Evolutionary conservation across 1,140 invertebrate species (phyloP).

Genomic region (Pentalonia nigronervosa): DNA sequence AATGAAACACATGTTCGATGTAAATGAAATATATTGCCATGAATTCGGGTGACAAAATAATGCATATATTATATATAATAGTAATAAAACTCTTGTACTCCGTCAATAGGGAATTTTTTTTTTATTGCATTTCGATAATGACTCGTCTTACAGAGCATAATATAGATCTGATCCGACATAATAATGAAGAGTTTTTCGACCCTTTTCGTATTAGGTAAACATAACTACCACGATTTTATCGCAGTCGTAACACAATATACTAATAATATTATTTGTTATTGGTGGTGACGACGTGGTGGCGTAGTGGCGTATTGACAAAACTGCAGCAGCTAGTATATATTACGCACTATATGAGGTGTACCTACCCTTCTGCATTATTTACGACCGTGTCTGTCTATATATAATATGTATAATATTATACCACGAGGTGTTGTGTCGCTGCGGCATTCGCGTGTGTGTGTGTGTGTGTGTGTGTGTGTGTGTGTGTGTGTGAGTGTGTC

Average conservation of each 20-base stretch:
- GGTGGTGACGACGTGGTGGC: neutral
- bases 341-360: neutral
- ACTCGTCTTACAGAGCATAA: neutral
- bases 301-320: neutral
- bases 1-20: neutral
- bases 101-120: neutral
- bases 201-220: neutral
- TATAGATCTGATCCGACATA: neutral
- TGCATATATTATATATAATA: neutral
- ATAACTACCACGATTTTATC: constrained; percentile 1
- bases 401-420: neutral
- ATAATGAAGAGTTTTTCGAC: neutral
- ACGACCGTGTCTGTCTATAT: neutral
- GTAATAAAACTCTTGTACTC: neutral
- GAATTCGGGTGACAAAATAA: neutral
- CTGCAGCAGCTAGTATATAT: neutral
- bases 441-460: too few relatives aligned
- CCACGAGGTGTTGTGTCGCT: neutral
- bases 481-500: neutral
- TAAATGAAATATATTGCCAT: neutral
- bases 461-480: neutral
- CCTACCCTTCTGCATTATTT: neutral
- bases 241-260: neutral
- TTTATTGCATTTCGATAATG: neutral
- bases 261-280: neutral